These are phyloP conservation scores for Mus minutoides DNA, from an alignment of 2,797 vertebrate species.

Conservation along the genomic window DNA sequence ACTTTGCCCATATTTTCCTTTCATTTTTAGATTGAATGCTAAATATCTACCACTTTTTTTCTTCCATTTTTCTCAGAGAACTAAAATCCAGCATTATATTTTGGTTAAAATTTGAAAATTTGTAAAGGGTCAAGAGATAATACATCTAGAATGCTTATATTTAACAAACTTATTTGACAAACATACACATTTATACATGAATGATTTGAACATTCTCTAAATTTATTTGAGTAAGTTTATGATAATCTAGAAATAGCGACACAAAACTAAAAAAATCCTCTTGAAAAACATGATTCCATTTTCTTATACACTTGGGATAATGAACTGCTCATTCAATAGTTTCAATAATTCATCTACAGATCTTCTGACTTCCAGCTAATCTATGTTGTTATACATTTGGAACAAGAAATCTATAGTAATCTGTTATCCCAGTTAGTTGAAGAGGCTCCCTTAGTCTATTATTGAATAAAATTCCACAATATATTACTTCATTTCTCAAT, in stretches of 20 bases:
- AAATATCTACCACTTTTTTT: not conserved
- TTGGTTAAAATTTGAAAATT: not conserved
- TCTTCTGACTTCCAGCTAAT: not conserved
- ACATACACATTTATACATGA: not conserved
- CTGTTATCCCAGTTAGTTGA: not conserved
- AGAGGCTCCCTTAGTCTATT: not conserved
- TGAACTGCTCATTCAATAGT: not conserved
- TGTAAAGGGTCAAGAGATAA: not conserved
- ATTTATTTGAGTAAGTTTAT: not conserved
- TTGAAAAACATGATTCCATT: not conserved
- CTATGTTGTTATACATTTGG: rapidly evolving
- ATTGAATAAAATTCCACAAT: too few species aligned
- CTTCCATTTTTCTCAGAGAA: not conserved
- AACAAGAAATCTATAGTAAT: not conserved
- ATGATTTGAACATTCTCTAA: not conserved
- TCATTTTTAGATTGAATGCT: not conserved
- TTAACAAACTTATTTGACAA: not conserved
- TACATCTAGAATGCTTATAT: not conserved
- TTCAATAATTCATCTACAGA: not conserved
- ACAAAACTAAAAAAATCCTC: not conserved
- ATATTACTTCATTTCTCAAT: not conserved
- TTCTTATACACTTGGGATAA: not conserved
- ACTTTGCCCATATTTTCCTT: not conserved
- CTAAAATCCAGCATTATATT: not conserved
- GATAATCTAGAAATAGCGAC: not conserved